phyloP scores from a whole-genome alignment of 2,113 vertebrate genomes.

The Microcebus tavaratra region DNA sequence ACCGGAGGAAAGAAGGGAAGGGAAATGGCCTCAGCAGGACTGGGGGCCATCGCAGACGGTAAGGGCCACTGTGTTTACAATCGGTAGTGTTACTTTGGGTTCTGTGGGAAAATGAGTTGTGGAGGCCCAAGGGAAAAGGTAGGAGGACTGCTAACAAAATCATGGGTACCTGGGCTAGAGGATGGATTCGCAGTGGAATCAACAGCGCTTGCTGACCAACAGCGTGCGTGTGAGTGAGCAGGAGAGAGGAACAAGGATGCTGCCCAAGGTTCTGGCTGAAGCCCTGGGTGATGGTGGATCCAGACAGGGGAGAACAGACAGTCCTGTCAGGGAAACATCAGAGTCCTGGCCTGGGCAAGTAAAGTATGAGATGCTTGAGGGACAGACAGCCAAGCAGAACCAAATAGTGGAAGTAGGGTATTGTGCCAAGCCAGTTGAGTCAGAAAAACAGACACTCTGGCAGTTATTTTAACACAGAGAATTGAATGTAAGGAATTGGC shows the following conservation, averaged over 20 bases:
- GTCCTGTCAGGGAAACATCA: background rate
- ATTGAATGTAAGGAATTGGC: background rate
- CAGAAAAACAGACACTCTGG: background rate
- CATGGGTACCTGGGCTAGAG: background rate
- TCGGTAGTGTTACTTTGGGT: background rate
- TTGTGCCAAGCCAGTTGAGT: no score
- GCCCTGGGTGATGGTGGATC: background rate
- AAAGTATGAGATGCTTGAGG: background rate
- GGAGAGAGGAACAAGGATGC: background rate
- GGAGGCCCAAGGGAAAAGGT: background rate
- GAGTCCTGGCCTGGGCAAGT: background rate
- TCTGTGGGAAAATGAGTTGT: background rate
- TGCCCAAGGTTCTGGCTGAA: background rate
- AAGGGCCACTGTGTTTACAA: background rate
- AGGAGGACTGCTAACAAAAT: background rate
- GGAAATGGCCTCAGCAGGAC: background rate
- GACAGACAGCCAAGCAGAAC: background rate
- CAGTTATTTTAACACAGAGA: background rate
- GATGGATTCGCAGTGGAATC: background rate
- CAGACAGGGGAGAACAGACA: background rate
- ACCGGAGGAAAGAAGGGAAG: background rate
- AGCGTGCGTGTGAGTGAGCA: accelerated
- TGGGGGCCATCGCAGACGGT: background rate
- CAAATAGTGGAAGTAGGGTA: background rate
- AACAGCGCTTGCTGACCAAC: background rate